Evolutionary conservation across 2,113 vertebrate genomes (phyloP).

Genomic region (Tupaia tana): DNA sequence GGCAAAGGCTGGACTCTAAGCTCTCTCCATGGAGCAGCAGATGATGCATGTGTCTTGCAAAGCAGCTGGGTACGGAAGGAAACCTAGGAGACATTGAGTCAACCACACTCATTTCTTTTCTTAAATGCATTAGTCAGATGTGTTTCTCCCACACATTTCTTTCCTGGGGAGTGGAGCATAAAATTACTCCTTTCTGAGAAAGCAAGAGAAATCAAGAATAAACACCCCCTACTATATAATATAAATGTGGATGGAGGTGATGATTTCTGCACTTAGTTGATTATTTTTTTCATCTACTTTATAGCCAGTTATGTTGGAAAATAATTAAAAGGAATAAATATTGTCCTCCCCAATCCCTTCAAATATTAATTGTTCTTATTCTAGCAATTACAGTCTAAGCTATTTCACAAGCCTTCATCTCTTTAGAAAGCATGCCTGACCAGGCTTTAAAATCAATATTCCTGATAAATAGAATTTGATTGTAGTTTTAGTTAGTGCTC

Average conservation of each 20-base stretch:
- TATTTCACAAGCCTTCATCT: background rate
- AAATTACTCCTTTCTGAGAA: constrained; percentile 29
- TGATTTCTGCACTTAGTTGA: background rate
- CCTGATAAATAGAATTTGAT: background rate
- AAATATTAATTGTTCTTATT: background rate
- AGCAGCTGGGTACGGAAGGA: background rate
- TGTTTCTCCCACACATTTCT: constrained; percentile 61
- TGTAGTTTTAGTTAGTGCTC: background rate
- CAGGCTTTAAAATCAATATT: background rate
- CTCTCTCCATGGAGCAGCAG: background rate
- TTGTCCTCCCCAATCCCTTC: background rate
- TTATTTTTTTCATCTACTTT: background rate
- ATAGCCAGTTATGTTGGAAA: constrained; percentile 9
- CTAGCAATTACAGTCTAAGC: background rate
- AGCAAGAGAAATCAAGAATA: background rate
- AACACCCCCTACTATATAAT: background rate
- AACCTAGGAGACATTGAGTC: constrained; percentile 56
- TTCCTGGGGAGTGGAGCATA: background rate
- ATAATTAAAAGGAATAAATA: background rate
- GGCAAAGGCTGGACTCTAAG: background rate
- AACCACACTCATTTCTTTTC: constrained; percentile 51
- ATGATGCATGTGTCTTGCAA: background rate
- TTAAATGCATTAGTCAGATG: constrained; percentile 67
- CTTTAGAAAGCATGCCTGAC: background rate
- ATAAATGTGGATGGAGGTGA: background rate